Evolutionary conservation across 2,797 vertebrate species (phyloP), one percentile per base, ranked within the genome.

Genomic region (Lindbergichthys nudifrons): DNA sequence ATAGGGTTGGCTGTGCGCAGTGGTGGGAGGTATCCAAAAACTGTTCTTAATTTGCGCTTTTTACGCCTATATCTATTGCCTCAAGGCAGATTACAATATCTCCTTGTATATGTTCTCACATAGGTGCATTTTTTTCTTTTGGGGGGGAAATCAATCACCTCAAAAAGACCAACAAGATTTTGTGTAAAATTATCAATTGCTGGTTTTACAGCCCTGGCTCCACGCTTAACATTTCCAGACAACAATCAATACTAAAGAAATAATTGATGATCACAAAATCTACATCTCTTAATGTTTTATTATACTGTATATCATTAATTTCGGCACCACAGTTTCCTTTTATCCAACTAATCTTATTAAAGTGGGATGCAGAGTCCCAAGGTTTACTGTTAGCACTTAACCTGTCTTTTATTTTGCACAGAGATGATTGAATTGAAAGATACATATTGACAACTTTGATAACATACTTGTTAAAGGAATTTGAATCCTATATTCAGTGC

Each of bases 191-290:
- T 16, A n/a, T 41, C 65, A 23, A 14, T 54, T 30, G 39, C 56
- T 51, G 30, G 43, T n/a, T 5, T 4, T 53, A 19, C 32, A 4
- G n/a, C 26, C 15, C 5, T 30, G 8, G 23, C 42, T 61, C 43
- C 16, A 47, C 16, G 23, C 43, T 45, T 42, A 65, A 18, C 32
- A 47, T 21, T 10, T 51, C 53, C 32, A 50, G 56, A 76, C 50
- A 73, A 7, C n/a, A 51, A 23, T 59, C 70, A 53, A 59, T 66
- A 70, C 7, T n/a, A 14, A 48, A 65, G 68, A 54, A 72, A 53
- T 81, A 47, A 45, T 73, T 73, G 60, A 59, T 64, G 0, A 61
- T 52, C 43, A 30, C 50, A 58, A 65, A 73, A 70, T 73, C 56
- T 45, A 50, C 56, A 58, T 56, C 42, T 13, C 45, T 70, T 46